phyloP scores from a whole-genome alignment of 2,888 invertebrate genomes.

The Phortica okadai region DNA sequence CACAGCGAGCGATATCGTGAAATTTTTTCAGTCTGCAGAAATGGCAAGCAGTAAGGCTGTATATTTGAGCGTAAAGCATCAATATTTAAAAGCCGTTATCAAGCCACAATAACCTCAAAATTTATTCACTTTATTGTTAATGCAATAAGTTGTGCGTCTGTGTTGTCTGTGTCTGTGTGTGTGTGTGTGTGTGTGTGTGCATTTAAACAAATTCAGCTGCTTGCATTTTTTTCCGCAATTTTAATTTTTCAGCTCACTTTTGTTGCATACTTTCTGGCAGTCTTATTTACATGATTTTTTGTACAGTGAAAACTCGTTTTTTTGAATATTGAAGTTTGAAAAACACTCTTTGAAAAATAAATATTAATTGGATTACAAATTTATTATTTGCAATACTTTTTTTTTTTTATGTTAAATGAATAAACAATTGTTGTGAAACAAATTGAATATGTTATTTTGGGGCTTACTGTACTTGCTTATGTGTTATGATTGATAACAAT shows the following conservation, averaged over 20 bases:
- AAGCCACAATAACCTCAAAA: constrained; percentile 76
- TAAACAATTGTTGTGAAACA: too few relatives aligned
- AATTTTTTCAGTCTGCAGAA: neutral
- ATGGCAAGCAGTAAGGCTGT: too few relatives aligned
- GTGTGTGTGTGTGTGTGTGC: constrained; percentile 36
- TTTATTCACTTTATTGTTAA: constrained; percentile 76
- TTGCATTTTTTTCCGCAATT: neutral
- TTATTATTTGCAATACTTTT: too few relatives aligned
- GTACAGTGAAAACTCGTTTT: neutral
- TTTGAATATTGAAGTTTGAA: neutral
- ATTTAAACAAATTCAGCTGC: constrained; percentile 20
- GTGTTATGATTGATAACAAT: too few relatives aligned
- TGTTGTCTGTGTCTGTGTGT: constrained; percentile 13
- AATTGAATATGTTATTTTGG: too few relatives aligned
- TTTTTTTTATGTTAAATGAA: too few relatives aligned
- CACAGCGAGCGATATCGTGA: neutral
- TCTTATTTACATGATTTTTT: constrained; percentile 68
- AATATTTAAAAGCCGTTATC: constrained; percentile 66
- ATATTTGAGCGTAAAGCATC: constrained; percentile 16
- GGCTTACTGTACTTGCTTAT: too few relatives aligned
- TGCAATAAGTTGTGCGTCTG: constrained; percentile 69
- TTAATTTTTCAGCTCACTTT: constrained; percentile 57
- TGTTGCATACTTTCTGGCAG: constrained; percentile 67
- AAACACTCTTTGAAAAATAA: too few relatives aligned
- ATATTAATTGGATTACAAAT: too few relatives aligned